Base-by-base conservation (phyloP, 2,888 invertebrate species). In the Macrosiphum euphorbiae region DNA sequence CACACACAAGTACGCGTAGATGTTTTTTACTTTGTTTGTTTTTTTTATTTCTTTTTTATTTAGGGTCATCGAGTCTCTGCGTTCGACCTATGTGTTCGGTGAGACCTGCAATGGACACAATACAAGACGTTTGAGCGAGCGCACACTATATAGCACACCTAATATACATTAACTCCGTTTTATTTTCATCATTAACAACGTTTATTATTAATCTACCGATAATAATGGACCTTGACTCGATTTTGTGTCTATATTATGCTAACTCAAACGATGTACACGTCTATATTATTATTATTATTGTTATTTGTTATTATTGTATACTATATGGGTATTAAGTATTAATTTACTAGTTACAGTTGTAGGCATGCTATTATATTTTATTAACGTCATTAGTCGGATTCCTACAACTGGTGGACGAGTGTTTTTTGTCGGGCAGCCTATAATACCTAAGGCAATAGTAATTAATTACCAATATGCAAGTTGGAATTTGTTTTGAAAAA, bases 11-110 rank as follows among this genome's bases (percentile, higher is more conserved):
- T 16, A 55, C 28, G 44, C 44, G 13, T 41, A 13, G 7, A 41
- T 67, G 24, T 89, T 44, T 88, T 88, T 89, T 88, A 55, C 58
- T 89, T 89, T 89, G 58, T 89, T 89, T 90, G 3, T 67, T 90
- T 67, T 47, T 67, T 44, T 50, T 87, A 52, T 67, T 67, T 11
- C 20, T 44, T 90, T 58, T 50, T 90, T 47, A 67, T 90, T 90
- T 67, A n/a, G 90, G 90, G 90, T 90, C 90, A 90, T 67, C 90
- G 47, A n/a, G 67, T 90, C 90, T 90, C 8, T 28, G 8, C 11
- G 13, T 50, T 61, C 24, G 41, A 28, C 58, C 88, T 50, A 11
- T 58, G 26, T 41, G 58, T 41, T 58, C 44, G 26, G 88, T 20
- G 55, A 35, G 88, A 88, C 55, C 35, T 35, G 41, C 52, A 16